A percentile compares a stretch with the other conserved stretches of the same genome.
Conservation (phyloP, 2,888 invertebrate genomes). For the Resseliella maxima region DNA sequence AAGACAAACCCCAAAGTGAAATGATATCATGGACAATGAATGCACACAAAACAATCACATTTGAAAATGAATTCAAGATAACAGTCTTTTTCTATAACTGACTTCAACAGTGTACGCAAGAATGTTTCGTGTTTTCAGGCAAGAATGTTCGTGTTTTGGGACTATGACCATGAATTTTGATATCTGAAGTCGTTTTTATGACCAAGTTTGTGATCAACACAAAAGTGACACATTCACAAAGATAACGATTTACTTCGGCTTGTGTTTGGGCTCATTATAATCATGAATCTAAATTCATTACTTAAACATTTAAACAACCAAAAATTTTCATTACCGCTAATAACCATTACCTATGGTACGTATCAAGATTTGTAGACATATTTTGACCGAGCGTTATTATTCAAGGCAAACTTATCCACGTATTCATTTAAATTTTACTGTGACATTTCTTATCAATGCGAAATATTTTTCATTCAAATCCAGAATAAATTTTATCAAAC, state of each 20-base stretch:
- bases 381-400: too few species aligned
- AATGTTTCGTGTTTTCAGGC: too few species aligned
- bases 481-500: too few species aligned
- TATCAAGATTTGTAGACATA: too few species aligned
- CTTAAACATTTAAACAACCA: background rate
- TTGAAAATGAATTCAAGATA: background rate
- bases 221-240: background rate
- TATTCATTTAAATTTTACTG: too few species aligned
- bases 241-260: background rate
- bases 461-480: too few species aligned
- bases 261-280: too few species aligned
- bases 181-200: constrained; percentile 25
- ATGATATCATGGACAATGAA: background rate
- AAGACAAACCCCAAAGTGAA: background rate
- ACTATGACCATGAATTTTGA: background rate
- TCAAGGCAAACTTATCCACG: too few species aligned
- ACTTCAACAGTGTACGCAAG: background rate
- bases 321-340: background rate
- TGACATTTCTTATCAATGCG: too few species aligned
- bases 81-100: background rate
- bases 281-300: background rate
- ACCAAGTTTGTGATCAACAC: background rate
- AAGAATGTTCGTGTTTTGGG: background rate
- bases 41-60: background rate
- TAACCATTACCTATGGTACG: background rate